Evolutionary conservation across 2,888 invertebrate genomes (phyloP).

Genomic region (Chymomyza amoena): DNA sequence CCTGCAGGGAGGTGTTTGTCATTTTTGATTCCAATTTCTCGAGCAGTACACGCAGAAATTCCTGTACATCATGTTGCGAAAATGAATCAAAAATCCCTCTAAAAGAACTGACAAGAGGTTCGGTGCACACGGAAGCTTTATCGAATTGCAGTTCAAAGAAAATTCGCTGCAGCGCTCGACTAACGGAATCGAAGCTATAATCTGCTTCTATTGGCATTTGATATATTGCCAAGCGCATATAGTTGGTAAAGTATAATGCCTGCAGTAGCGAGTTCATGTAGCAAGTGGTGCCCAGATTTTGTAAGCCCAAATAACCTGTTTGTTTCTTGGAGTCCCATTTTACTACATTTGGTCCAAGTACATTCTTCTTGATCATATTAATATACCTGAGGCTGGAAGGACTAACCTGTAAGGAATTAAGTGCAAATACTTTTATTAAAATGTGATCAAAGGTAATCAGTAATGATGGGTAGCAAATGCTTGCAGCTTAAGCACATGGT

Average conservation of each 20-base stretch:
- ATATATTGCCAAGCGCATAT: constrained; percentile 94
- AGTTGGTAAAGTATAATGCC: constrained; percentile 98
- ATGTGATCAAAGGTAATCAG: no score
- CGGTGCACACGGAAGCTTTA: constrained; percentile 98
- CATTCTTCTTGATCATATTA: no score
- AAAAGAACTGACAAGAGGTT: constrained; percentile 98
- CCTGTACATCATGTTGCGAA: constrained; percentile 99
- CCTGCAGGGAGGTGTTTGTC: constrained; percentile 99
- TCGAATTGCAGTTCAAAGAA: constrained; percentile 98
- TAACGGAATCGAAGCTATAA: constrained; percentile 93
- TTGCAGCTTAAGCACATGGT: no score
- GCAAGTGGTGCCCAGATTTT: constrained; percentile 99
- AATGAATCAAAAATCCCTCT: constrained; percentile 99
- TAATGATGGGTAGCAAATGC: no score
- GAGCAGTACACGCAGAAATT: constrained; percentile 91
- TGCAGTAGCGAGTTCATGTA: constrained; percentile 99
- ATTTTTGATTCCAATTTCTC: constrained; percentile 99
- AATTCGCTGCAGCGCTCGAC: constrained; percentile 96
- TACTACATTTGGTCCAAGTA: constrained; percentile 84
- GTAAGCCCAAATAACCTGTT: constrained; percentile 92
- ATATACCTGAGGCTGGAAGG: no score
- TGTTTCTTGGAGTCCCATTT: constrained; percentile 99
- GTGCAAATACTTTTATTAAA: no score
- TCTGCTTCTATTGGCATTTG: constrained; percentile 99
- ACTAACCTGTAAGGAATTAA: no score